A percentile compares a stretch with the other conserved stretches of the same genome.
These are phyloP conservation scores for Halcyon leucocephala DNA, from an alignment of 2,797 vertebrate genomes.

Conservation along the genomic window DNA sequence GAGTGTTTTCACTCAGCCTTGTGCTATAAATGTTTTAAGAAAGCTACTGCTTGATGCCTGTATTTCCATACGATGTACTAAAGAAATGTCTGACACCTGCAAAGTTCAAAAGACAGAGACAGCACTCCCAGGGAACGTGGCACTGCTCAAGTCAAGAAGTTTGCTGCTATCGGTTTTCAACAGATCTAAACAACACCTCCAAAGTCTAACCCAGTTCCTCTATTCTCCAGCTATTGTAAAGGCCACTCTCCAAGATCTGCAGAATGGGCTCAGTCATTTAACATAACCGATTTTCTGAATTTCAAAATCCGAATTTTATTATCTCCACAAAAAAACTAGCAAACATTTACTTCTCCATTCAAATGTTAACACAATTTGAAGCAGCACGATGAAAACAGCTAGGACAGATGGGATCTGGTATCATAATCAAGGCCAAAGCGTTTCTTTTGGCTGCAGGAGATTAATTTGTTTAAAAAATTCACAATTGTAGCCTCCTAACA, in stretches of 20 bases:
- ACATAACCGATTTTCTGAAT: background rate
- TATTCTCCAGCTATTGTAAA: background rate
- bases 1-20: background rate
- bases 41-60: accelerated
- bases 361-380: background rate
- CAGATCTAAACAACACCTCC: background rate
- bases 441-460: background rate
- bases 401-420: background rate
- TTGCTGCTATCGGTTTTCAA: background rate
- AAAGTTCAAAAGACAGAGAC: background rate
- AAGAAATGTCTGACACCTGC: background rate
- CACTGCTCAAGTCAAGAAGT: background rate
- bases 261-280: background rate
- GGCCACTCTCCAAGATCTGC: background rate
- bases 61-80: background rate
- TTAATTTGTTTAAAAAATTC: background rate
- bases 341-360: background rate
- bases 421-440: background rate
- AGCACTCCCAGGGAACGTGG: background rate
- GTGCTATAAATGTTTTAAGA: background rate
- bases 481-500: background rate
- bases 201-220: background rate
- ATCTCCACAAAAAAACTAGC: background rate
- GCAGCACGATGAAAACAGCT: background rate
- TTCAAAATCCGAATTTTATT: background rate